Percentiles rank a stretch among this genome's conserved stretches.
phyloP scores from a whole-genome alignment of 1,140 invertebrate species.

The Papilio polyxenes region DNA sequence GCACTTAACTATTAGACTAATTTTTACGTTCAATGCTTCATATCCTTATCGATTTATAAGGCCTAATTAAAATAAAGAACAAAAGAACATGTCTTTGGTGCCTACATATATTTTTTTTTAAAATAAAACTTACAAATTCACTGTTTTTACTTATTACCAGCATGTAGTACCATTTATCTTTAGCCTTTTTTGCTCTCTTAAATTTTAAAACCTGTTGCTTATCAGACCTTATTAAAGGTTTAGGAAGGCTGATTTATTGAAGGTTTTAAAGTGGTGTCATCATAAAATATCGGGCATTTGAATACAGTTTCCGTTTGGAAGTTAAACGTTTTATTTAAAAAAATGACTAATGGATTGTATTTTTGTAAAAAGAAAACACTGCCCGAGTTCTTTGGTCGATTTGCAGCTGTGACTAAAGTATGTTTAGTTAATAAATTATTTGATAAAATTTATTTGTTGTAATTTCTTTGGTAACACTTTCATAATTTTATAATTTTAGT shows the following conservation, averaged over 20 bases:
- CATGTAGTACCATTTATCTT: background rate
- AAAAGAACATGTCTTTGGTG: no score
- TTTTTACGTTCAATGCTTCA: no score
- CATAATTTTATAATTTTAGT: background rate
- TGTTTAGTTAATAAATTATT: background rate
- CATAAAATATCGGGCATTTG: conserved; percentile 4
- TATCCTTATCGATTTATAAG: no score
- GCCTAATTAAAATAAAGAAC: no score
- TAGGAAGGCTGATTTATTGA: background rate
- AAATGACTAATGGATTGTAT: conserved; percentile 1
- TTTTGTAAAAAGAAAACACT: background rate
- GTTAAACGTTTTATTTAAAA: background rate
- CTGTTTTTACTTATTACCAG: background rate
- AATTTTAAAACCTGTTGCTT: background rate
- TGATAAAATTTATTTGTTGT: background rate
- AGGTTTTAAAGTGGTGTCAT: background rate
- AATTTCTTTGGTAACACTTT: background rate
- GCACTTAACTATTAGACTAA: no score
- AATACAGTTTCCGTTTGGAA: background rate
- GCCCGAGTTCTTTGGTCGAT: background rate
- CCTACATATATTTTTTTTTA: background rate
- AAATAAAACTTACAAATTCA: background rate
- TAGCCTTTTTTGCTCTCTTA: background rate
- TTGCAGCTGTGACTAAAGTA: background rate
- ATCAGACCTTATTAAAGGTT: conserved; percentile 2